A percentile compares a stretch with the other conserved stretches of the same genome.
Conservation (phyloP, 2,113 vertebrate species). For the Prochilodus magdalenae region DNA sequence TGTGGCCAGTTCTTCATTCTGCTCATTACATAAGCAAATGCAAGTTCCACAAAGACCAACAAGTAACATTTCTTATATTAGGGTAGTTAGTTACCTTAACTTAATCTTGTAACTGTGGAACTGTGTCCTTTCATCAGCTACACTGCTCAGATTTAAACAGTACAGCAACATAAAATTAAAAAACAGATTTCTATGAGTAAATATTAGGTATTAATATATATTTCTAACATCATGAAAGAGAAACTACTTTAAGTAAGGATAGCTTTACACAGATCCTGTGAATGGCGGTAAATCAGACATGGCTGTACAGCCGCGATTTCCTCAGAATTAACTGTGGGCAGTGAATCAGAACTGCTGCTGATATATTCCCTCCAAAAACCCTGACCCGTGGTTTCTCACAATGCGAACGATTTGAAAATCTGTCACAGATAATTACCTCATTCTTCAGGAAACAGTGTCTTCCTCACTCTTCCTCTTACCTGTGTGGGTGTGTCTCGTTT, state of each 20-base stretch:
- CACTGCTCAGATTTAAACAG: too few relatives aligned
- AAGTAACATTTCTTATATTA: too few relatives aligned
- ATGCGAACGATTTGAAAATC: background rate
- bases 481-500: background rate
- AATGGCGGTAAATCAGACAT: background rate
- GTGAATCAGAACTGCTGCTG: background rate
- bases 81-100: too few relatives aligned
- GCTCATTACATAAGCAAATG: background rate
- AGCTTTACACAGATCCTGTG: background rate
- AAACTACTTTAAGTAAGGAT: background rate
- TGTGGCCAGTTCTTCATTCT: too few relatives aligned
- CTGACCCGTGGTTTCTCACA: background rate
- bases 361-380: background rate
- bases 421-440: background rate
- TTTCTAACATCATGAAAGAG: too few relatives aligned
- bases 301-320: background rate
- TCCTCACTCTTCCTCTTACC: background rate
- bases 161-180: too few relatives aligned
- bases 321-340: background rate
- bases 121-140: too few relatives aligned
- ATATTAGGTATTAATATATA: too few relatives aligned
- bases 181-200: too few relatives aligned
- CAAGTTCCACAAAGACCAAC: too few relatives aligned
- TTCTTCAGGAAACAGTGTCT: background rate
- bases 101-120: too few relatives aligned